A percentile compares a stretch with the other conserved stretches of the same genome.
phyloP scores from a whole-genome alignment of 2,113 vertebrate genomes.

The Calyptomena viridis region DNA sequence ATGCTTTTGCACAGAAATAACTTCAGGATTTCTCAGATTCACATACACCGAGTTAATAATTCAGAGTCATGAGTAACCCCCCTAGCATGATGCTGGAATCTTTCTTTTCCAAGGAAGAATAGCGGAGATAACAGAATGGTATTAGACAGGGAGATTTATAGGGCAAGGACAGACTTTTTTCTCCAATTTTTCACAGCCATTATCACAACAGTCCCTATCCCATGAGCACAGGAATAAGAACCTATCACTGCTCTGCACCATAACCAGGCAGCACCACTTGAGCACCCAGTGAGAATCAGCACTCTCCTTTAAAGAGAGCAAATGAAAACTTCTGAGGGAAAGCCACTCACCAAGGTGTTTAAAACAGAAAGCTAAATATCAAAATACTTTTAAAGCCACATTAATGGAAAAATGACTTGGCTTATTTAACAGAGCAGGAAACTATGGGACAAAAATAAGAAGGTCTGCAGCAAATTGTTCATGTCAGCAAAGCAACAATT shows the following conservation, averaged over 20 bases:
- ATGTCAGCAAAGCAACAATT: not conserved
- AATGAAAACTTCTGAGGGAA: not conserved
- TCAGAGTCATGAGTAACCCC: not conserved
- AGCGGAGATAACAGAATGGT: not conserved
- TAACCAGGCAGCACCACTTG: accelerated
- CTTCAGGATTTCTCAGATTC: not conserved
- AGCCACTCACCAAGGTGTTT: not conserved
- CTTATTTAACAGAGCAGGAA: not conserved
- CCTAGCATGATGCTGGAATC: not conserved
- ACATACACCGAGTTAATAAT: not conserved
- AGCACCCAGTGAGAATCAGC: not conserved
- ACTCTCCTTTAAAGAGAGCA: not conserved
- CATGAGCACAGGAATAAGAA: not conserved
- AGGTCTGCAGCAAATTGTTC: not conserved
- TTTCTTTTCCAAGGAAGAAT: not conserved
- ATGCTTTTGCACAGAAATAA: not conserved
- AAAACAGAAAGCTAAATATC: not conserved
- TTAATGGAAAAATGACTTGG: not conserved
- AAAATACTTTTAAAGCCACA: not conserved
- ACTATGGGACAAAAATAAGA: not conserved
- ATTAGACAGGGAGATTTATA: not conserved
- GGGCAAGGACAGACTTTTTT: not conserved
- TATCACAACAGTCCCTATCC: not conserved
- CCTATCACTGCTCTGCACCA: not conserved
- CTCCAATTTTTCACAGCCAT: not conserved